Evolutionary conservation across 2,888 invertebrate genomes (phyloP).

Genomic region (Zootermopsis nevadensis): DNA sequence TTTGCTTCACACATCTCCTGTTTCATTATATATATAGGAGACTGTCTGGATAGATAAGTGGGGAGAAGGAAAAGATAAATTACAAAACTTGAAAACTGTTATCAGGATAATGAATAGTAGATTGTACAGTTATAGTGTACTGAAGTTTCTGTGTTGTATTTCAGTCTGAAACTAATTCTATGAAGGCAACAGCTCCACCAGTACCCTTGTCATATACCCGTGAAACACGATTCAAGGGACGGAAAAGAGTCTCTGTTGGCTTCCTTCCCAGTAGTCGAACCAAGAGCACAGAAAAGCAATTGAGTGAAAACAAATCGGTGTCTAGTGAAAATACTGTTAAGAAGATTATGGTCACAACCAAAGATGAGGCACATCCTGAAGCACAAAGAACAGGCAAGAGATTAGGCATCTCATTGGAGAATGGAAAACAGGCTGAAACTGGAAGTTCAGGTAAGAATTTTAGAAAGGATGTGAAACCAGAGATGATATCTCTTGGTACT

Average conservation of each 20-base stretch:
- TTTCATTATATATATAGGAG: no score
- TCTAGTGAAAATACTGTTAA: background rate
- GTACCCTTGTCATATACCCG: slow-evolving; percentile 23
- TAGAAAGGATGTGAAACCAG: background rate
- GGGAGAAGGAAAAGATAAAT: no score
- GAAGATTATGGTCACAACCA: background rate
- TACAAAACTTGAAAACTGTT: no score
- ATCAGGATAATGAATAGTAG: no score
- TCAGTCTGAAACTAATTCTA: background rate
- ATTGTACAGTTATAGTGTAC: no score
- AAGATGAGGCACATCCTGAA: background rate
- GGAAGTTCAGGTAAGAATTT: slow-evolving; percentile 1
- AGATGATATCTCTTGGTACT: background rate
- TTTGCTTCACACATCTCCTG: no score
- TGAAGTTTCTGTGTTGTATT: background rate
- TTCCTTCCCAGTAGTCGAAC: background rate
- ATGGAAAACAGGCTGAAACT: background rate
- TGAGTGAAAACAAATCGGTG: background rate
- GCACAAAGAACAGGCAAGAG: background rate
- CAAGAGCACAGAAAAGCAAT: background rate
- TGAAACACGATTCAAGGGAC: slow-evolving; percentile 30
- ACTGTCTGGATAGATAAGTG: no score
- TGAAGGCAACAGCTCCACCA: background rate
- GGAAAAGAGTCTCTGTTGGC: slow-evolving; percentile 31
- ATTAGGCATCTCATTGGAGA: background rate